These are phyloP conservation scores for Eleginops maclovinus DNA, from an alignment of 2,113 vertebrate species.

Conservation along the genomic window DNA sequence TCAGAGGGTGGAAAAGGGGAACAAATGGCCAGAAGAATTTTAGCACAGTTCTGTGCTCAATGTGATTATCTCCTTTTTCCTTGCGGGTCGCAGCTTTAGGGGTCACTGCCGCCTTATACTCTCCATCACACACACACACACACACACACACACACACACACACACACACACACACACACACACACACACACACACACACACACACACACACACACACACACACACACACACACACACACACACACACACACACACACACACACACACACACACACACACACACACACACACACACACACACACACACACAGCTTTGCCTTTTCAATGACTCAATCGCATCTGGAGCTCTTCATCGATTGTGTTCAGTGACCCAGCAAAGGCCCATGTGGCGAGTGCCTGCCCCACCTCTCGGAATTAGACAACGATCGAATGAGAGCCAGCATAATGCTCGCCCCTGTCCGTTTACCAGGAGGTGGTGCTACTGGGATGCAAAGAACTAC, in stretches of 20 bases:
- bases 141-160: slow-evolving; percentile 64
- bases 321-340: slow-evolving; percentile 84
- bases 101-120: slow-evolving; percentile 66
- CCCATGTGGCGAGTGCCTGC: slow-evolving; percentile 61
- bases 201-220: slow-evolving; percentile 59
- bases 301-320: slow-evolving; percentile 74
- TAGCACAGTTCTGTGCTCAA: slow-evolving; percentile 64
- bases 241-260: slow-evolving; percentile 55
- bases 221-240: slow-evolving; percentile 55
- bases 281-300: slow-evolving; percentile 55
- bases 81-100: slow-evolving; percentile 69
- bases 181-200: slow-evolving; percentile 63
- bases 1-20: slow-evolving; percentile 45
- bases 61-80: slow-evolving; percentile 76
- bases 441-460: slow-evolving; percentile 29
- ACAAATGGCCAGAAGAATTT: slow-evolving; percentile 69
- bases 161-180: slow-evolving; percentile 66
- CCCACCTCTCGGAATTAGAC: slow-evolving; percentile 55
- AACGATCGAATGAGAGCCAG: slow-evolving; percentile 11
- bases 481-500: slow-evolving; percentile 51
- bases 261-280: slow-evolving; percentile 52
- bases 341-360: slow-evolving; percentile 80
- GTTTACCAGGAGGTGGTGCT: slow-evolving; percentile 78
- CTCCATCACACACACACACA: slow-evolving; percentile 43
- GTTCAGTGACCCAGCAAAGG: slow-evolving; percentile 80